Conservation (phyloP, 1,140 invertebrate genomes). For the Hesperophylax magnus region DNA sequence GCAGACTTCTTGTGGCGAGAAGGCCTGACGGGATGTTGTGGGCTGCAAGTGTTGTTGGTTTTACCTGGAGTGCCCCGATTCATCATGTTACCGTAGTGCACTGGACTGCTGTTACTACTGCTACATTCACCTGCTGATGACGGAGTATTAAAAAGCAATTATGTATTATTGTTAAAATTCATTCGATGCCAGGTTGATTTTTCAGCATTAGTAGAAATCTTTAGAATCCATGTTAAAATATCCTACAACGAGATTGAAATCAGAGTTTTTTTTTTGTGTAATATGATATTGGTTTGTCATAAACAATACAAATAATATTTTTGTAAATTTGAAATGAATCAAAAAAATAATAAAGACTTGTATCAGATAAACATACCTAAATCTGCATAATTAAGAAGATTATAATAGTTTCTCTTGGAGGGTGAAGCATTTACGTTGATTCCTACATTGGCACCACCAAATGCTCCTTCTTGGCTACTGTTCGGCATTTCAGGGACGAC, state of each 20-base stretch:
- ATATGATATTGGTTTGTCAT: too few relatives aligned
- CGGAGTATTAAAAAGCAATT: too few relatives aligned
- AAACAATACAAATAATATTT: too few relatives aligned
- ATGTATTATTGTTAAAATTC: too few relatives aligned
- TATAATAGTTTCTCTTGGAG: conserved; percentile 55
- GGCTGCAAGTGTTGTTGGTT: conserved; percentile 50
- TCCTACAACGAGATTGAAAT: too few relatives aligned
- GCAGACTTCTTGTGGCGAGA: conserved; percentile 50
- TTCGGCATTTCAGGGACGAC: conserved; percentile 42
- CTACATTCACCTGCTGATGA: conserved; percentile 51
- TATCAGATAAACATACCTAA: conserved; percentile 44
- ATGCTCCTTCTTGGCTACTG: conserved; percentile 51
- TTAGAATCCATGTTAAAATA: too few relatives aligned
- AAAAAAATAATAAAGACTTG: too few relatives aligned
- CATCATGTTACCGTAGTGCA: conserved; percentile 40
- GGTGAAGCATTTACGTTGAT: conserved; percentile 56
- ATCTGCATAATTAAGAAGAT: conserved; percentile 53
- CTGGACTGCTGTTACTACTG: conserved; percentile 55
- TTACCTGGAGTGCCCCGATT: conserved; percentile 36
- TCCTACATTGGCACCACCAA: conserved; percentile 43
- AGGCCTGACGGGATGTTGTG: conserved; percentile 50
- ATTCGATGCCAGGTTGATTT: too few relatives aligned
- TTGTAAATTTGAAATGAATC: too few relatives aligned
- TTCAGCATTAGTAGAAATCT: too few relatives aligned
- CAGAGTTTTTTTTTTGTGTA: too few relatives aligned